Evolutionary conservation across 2,888 invertebrate species (phyloP), one percentile per base, ranked within the genome.

Genomic region (Philhelius pedissequus): DNA sequence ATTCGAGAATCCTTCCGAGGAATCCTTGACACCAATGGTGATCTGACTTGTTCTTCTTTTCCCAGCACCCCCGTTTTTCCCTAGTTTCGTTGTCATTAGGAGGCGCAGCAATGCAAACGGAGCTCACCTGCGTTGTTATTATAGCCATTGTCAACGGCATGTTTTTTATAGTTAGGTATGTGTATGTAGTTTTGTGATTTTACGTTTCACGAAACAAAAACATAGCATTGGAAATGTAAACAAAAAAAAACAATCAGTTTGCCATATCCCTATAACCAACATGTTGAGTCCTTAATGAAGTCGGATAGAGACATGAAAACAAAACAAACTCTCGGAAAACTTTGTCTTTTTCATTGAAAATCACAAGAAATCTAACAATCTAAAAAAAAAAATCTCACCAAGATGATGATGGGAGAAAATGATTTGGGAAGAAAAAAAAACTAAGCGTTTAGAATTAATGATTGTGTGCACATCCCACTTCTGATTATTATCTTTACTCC

Each of bases 21-120:
- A 64, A 64, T 79, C 84, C 79, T 84, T 84, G 80, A 84, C 84
- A 80, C 84, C 71, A 50, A 76, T 58, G 15, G 38, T 40, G 58
- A 60, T 22, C 40, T 60, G 13, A 25, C 30, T 50, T 64, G 15
- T 32, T 32, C 15, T 50, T 58, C 30, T 43, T 22, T n/a, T 9
- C 2, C 4, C 8, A 1, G 6, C 1, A 13, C 8, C 35, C 3
- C 38, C 3, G 3, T 0, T 20, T 11, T 40, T 1, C 30, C 7
- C 3, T 15, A 43, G 69, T 48, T 40, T 56, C 13, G 71, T 54
- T 71, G 62, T 77, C 52, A 73, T 45, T 77, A 43, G 64, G 32
- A 56, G 52, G 52, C 15, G 15, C 48, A 52, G 52, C 66, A 82
- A 60, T 68, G 70, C 52, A 60, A 60, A 45, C 27, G 18, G 32